A percentile compares a stretch with the other conserved stretches of the same genome.
Conservation (phyloP, 2,113 vertebrate species). For the Erinaceus europaeus region DNA sequence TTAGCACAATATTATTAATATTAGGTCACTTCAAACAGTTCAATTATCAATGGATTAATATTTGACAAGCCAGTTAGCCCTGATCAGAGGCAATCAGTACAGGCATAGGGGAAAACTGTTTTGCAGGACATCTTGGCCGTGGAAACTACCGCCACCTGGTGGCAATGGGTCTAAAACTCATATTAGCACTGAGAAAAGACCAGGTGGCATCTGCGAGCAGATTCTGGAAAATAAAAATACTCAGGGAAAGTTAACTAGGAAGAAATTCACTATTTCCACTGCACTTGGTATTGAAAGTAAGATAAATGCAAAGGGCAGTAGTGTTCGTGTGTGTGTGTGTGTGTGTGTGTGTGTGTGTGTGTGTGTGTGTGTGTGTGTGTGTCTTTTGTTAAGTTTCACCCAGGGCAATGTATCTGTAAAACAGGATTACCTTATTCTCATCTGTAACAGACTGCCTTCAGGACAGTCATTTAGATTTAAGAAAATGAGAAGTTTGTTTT, state of each 20-base stretch:
- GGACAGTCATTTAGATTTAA: neutral
- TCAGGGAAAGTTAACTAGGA: accelerated
- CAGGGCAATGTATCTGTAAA: accelerated
- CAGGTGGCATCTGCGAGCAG: accelerated
- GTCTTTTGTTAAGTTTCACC: no score
- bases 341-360: neutral
- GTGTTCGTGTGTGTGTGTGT: neutral
- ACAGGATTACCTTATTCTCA: accelerated
- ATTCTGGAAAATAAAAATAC: neutral
- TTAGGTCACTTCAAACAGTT: neutral
- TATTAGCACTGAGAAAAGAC: accelerated
- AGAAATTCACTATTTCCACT: accelerated
- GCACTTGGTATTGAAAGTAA: neutral
- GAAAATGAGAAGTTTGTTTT: neutral
- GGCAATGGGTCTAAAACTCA: neutral
- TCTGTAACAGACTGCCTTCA: accelerated
- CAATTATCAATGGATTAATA: neutral
- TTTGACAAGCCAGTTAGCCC: neutral
- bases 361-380: neutral
- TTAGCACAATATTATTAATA: no score
- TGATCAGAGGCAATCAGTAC: accelerated
- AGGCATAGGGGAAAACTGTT: accelerated
- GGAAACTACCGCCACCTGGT: neutral
- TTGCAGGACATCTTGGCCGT: accelerated
- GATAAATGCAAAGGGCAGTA: neutral